Conservation (phyloP, 2,888 invertebrate species). For the Oxytorus armatus region DNA sequence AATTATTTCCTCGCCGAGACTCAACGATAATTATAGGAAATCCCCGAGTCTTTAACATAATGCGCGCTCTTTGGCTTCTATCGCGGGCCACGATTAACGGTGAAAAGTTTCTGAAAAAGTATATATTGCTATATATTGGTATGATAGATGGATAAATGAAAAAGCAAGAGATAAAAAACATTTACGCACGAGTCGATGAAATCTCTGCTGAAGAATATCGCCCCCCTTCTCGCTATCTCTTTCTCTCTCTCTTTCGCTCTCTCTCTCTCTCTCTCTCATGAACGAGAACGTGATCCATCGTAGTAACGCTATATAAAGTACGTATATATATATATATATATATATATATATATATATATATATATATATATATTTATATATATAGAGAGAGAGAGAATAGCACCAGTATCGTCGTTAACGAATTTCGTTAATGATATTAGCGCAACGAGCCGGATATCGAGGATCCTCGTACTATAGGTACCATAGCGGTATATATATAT, state of each 20-base stretch:
- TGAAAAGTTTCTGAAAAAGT: conserved; percentile 25
- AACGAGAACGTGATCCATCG: conserved; percentile 39
- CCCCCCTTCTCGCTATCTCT: conserved; percentile 48
- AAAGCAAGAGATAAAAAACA: conserved; percentile 4
- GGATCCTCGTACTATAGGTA: conserved; percentile 37
- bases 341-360: too few species aligned
- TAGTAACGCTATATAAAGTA: conserved; percentile 25
- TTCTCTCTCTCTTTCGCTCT: conserved; percentile 49
- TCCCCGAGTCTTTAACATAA: conserved; percentile 62
- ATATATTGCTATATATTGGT: neutral
- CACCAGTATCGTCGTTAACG: conserved; percentile 72
- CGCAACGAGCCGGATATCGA: conserved; percentile 66
- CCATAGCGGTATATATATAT: too few species aligned
- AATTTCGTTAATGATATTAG: conserved; percentile 77
- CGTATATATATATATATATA: conserved; percentile 14
- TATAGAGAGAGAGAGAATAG: too few species aligned
- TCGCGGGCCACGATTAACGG: conserved; percentile 17
- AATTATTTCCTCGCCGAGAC: conserved; percentile 59
- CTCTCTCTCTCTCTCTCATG: conserved; percentile 48
- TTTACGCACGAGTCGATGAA: conserved; percentile 48
- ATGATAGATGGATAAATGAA: conserved; percentile 14
- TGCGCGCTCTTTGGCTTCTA: conserved; percentile 41
- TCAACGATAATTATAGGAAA: conserved; percentile 62
- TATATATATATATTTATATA: too few species aligned
- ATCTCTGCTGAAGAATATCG: conserved; percentile 48